Base-by-base conservation (phyloP, 2,888 invertebrate species). In the Cantharis rufa region DNA sequence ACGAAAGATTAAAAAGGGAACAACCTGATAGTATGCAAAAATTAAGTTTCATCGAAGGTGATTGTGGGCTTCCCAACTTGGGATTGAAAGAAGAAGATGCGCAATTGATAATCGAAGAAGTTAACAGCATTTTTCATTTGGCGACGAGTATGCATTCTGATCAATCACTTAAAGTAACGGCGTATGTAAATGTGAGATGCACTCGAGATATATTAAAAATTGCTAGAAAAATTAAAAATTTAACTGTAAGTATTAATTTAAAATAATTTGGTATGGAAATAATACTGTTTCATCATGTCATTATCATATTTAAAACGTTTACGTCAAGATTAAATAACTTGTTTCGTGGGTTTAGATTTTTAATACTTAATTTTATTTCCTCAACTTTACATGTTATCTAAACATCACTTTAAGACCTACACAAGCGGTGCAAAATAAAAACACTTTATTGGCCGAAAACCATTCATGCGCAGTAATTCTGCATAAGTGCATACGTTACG, bases 81-180 rank as follows among this genome's bases (percentile, higher is more conserved):
- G 92, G 91, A 32, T 84, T 92, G 69, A 89, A 88, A 77, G 84
- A 87, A 2, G 86, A 89, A 21, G 90, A 92, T 82, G 90, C 90
- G 80, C 84, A 87, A 68, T 82, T 86, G 16, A 82, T 92, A 24
- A 85, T 86, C 28, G 87, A 90, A 16, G 90, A 93, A 80, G 92
- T 94, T 63, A 88, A 90, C 72, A 88, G 93, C 70, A 91, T 95
- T n/a, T 92, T 95, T 85, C 94, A 95, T 85, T 92, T 92, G 69
- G 95, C 94, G 1, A 95, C 94, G 1, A 94, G 94, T 1, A 92
- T 95, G 18, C 90, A 92, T 80, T 95, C 95, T 84, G 93, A 94
- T 84, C 94, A 94, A 84, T 90, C 90, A 69, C 87, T 95, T 13
- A 90, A 91, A 86, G 85, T 89, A n/a, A 92, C 94, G 0, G 89